These are phyloP conservation scores for Hetaerina americana DNA, from an alignment of 1,140 invertebrate genomes.

Conservation along the genomic window DNA sequence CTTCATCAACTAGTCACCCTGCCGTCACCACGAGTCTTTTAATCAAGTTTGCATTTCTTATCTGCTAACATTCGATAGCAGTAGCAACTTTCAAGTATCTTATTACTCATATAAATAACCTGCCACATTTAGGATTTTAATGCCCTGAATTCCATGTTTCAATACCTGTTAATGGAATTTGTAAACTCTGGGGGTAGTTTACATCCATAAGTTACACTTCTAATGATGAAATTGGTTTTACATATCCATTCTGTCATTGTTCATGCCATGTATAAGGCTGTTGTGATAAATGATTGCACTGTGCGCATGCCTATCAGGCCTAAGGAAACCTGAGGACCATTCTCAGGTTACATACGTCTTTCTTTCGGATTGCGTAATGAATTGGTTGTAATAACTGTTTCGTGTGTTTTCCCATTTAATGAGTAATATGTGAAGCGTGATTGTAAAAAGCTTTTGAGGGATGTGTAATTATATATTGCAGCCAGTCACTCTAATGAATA, in stretches of 20 bases:
- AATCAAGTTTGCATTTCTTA: not conserved
- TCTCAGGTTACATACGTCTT: not conserved
- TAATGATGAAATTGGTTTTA: not conserved
- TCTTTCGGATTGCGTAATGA: not conserved
- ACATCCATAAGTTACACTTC: not conserved
- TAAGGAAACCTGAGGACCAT: not conserved
- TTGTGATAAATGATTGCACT: not conserved
- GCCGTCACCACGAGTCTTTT: not conserved
- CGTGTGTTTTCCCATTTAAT: not conserved
- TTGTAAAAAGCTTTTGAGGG: not conserved
- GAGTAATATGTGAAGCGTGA: not conserved
- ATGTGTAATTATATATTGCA: not conserved
- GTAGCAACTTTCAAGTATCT: not conserved
- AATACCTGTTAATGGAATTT: not conserved
- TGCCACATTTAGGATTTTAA: not conserved
- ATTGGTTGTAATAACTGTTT: not conserved
- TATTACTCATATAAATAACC: not conserved
- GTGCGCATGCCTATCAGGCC: not conserved
- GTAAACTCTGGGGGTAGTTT: not conserved
- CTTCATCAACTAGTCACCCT: not conserved
- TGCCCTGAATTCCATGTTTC: not conserved
- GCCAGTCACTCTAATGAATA: no score
- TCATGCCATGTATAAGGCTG: not conserved
- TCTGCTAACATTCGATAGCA: not conserved
- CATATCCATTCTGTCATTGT: not conserved